These are phyloP conservation scores for Copidosoma floridanum DNA, from an alignment of 1,140 invertebrate species.

Conservation along the genomic window DNA sequence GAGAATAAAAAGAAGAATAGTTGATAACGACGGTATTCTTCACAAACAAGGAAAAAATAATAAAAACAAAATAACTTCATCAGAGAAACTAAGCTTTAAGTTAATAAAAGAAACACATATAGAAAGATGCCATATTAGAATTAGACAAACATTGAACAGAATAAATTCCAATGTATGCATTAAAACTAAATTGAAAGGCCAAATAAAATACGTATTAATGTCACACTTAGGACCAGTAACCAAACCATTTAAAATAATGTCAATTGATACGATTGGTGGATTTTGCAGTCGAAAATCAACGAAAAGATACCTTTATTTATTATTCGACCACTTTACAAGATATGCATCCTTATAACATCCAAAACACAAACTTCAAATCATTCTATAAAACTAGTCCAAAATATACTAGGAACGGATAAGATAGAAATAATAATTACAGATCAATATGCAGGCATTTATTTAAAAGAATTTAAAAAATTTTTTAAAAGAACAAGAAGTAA, in stretches of 20 bases:
- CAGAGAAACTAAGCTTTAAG: conserved; percentile 31
- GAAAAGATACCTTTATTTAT: too few species aligned
- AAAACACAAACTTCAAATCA: conserved; percentile 42
- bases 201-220: conserved; percentile 26
- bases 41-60: background rate
- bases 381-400: too few species aligned
- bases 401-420: conserved; percentile 29
- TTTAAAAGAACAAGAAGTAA: conserved; percentile 17
- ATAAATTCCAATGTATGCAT: conserved; percentile 20
- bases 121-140: conserved; percentile 26
- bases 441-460: conserved; percentile 27
- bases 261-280: conserved; percentile 43
- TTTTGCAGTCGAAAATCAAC: too few species aligned
- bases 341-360: conserved; percentile 40
- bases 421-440: conserved; percentile 33
- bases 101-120: conserved; percentile 31
- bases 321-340: too few species aligned
- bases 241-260: conserved; percentile 44
- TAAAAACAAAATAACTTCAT: conserved; percentile 16
- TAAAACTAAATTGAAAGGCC: conserved; percentile 27
- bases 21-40: background rate
- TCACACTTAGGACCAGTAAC: conserved; percentile 31
- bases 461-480: conserved; percentile 29
- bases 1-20: background rate
- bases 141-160: conserved; percentile 19